Evolutionary conservation across 2,888 invertebrate genomes (phyloP), one percentile per base, ranked within the genome.

Genomic region (Eristalis intricaria): DNA sequence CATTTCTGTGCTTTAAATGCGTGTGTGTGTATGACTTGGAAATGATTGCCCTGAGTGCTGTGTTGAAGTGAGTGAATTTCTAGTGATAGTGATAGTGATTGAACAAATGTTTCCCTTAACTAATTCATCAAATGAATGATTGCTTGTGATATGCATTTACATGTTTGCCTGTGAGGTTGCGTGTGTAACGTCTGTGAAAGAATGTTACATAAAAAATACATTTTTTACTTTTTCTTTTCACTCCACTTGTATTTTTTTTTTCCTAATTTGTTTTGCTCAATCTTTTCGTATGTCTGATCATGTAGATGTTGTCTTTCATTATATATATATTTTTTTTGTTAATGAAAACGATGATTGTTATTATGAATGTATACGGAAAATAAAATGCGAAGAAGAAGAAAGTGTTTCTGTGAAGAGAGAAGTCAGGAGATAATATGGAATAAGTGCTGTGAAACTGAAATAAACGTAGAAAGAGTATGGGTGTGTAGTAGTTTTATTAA

Each of bases 381-480:
- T 11, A 22, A 58, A 69, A 43, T 11, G n/a, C 13, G 23, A 32
- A 43, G n/a, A 50, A 61, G 38, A 58, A 38, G 13, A 56, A 66
- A 29, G 15, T 43, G 64, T 71, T 70, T 68, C n/a, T 26, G n/a
- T n/a, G 32, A 40, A n/a, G n/a, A 68, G 26, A 32, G 56, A 64
- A 26, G 26, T 60, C 26, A 60, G 26, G 60, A 60, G 60, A 26
- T 4, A 26, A 60, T 60, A n/a, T 26, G 71, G 58, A 81, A 56
- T 68, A 81, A 43, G 78, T 74, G 82, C 78, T 86, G 86, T 86
- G 86, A 86, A 56, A 82, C 26, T 74, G 60, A 74, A 69, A 35
- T 11, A 80, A 65, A 70, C 22, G 43, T 70, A 71, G 40, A 61
- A 60, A 70, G n/a, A n/a, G 40, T 58, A 69, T 74, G 58, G 64